A percentile compares a stretch with the other conserved stretches of the same genome.
Evolutionary conservation across 2,888 invertebrate genomes (phyloP).

Genomic region (Phoronis australis): DNA sequence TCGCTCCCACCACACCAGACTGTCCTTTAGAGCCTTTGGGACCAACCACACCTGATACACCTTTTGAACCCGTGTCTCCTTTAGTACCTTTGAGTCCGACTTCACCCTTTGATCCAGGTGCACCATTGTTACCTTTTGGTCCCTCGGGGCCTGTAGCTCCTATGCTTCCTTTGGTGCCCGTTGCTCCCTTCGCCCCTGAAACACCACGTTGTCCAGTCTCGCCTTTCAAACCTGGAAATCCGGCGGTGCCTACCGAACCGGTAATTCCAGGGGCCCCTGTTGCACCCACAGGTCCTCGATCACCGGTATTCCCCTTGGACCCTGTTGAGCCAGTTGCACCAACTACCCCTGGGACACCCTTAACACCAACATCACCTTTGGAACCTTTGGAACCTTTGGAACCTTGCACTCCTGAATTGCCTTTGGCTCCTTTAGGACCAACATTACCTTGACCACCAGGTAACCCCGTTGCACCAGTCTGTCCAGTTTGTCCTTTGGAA

Average conservation of each 20-base stretch:
- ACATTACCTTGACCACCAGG: too few relatives aligned
- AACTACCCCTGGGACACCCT: slow-evolving; percentile 5
- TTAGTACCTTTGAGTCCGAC: slow-evolving; percentile 8
- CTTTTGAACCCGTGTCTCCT: slow-evolving; percentile 13
- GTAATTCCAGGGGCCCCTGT: neutral
- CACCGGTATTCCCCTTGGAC: slow-evolving; percentile 1
- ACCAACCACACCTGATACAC: slow-evolving; percentile 5
- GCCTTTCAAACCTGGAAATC: slow-evolving; percentile 2
- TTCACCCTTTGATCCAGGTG: slow-evolving; percentile 7
- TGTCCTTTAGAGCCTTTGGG: slow-evolving; percentile 7
- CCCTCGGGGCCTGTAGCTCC: slow-evolving; percentile 12
- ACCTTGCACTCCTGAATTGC: too few relatives aligned
- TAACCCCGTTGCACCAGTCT: too few relatives aligned
- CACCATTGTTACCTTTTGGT: slow-evolving; percentile 12
- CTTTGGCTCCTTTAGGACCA: too few relatives aligned
- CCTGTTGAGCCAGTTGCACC: slow-evolving; percentile 11
- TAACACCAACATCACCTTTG: too few relatives aligned
- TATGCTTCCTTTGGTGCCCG: slow-evolving; percentile 7
- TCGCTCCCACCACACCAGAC: too few relatives aligned
- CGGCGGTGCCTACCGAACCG: neutral
- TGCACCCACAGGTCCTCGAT: slow-evolving; percentile 4
- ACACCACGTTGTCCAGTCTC: neutral
- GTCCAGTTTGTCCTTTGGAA: too few relatives aligned
- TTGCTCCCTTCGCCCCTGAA: slow-evolving; percentile 6
- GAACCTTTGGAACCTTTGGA: too few relatives aligned